Conservation (phyloP, 2,113 vertebrate species). For the Otis tarda region DNA sequence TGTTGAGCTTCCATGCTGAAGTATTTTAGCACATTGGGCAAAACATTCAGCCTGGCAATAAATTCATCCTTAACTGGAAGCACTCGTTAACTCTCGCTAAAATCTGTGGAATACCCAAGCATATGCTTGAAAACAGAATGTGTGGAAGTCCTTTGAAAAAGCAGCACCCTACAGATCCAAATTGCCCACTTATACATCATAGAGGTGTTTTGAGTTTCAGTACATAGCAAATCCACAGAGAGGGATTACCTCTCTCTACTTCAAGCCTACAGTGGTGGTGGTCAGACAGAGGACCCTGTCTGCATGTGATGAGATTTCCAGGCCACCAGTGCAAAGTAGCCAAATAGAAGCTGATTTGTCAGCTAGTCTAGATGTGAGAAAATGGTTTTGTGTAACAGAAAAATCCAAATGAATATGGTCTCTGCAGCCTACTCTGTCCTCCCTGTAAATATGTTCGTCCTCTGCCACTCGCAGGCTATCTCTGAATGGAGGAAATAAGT, state of each 20-base stretch:
- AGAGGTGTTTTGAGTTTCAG: background rate
- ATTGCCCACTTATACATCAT: background rate
- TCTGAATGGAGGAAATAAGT: background rate
- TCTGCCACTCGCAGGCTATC: background rate
- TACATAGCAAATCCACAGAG: background rate
- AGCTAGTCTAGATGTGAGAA: background rate
- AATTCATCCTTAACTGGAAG: background rate
- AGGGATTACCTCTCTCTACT: background rate
- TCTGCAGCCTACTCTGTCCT: background rate
- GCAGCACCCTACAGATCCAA: background rate
- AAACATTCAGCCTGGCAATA: background rate
- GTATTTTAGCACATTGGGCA: background rate
- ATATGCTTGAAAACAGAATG: background rate
- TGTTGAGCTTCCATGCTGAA: background rate
- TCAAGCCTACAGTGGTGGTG: background rate
- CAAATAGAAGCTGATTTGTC: background rate
- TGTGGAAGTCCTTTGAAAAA: background rate
- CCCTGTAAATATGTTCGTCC: background rate
- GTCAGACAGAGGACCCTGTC: background rate
- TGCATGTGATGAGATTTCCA: background rate
- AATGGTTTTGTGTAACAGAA: background rate
- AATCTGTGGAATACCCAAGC: background rate
- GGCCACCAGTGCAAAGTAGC: background rate
- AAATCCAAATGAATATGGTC: background rate
- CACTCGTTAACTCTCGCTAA: background rate